Percentiles rank a stretch among this genome's conserved stretches.
Evolutionary conservation across 2,888 invertebrate species (phyloP).

Genomic region (Cylindroiulus punctatus): DNA sequence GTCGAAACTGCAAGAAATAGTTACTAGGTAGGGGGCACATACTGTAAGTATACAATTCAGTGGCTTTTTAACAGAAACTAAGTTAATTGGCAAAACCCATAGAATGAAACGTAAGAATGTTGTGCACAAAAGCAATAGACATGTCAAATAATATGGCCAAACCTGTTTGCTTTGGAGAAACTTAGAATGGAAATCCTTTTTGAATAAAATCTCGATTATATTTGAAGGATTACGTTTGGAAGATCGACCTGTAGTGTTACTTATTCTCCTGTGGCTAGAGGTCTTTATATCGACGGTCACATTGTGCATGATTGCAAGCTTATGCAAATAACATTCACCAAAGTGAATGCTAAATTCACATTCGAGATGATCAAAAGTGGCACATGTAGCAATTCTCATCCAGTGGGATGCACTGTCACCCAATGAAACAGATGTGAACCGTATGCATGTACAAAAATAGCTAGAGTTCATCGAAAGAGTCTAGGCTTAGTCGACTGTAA

Average conservation of each 20-base stretch:
- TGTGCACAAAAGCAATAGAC: neutral
- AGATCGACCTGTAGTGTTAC: constrained; percentile 17
- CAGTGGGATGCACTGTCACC: constrained; percentile 2
- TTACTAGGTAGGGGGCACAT: neutral
- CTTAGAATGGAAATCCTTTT: neutral
- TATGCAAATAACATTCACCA: constrained; percentile 28
- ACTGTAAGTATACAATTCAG: neutral
- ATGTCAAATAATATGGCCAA: neutral
- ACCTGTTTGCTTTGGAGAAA: neutral
- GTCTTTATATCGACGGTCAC: neutral
- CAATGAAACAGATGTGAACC: neutral
- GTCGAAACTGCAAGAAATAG: neutral
- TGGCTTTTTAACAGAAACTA: neutral
- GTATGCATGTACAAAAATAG: neutral
- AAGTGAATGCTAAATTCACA: neutral
- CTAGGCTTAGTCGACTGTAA: neutral
- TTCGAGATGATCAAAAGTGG: constrained; percentile 24
- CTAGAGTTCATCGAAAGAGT: neutral
- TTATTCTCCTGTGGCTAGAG: neutral
- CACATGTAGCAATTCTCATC: constrained; percentile 30
- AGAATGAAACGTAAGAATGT: neutral
- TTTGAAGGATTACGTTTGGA: constrained; percentile 21
- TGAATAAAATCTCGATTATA: constrained; percentile 35
- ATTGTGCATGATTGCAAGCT: neutral
- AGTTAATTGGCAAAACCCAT: neutral